Conservation (phyloP, 1,140 invertebrate genomes). For the Procambarus virginalis region DNA sequence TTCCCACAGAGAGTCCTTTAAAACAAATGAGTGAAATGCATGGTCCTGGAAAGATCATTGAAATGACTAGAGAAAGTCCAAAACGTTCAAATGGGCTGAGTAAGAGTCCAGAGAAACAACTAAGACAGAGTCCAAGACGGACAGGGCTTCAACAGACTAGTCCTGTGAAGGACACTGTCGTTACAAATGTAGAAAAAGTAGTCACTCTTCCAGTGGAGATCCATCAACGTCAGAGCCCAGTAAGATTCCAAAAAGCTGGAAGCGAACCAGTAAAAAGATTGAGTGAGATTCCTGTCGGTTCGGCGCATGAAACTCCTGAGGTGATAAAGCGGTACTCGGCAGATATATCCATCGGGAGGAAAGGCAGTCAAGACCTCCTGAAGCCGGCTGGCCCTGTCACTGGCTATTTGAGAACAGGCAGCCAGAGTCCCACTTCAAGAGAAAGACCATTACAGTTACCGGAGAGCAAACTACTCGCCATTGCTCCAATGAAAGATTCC, state of each 20-base stretch:
- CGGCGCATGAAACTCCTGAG: constrained; percentile 13
- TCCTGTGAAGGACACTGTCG: constrained; percentile 66
- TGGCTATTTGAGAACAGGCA: constrained; percentile 46
- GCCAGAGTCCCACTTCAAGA: constrained; percentile 51
- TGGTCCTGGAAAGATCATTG: constrained; percentile 7
- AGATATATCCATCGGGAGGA: not conserved
- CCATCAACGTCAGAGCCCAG: constrained; percentile 27
- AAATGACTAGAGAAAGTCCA: constrained; percentile 31
- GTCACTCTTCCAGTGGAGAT: constrained; percentile 33
- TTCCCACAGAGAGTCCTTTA: constrained; percentile 19
- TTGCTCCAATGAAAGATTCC: constrained; percentile 43
- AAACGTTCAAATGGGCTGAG: constrained; percentile 2
- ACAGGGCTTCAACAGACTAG: constrained; percentile 58
- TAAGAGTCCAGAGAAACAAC: constrained; percentile 49
- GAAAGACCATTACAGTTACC: constrained; percentile 51
- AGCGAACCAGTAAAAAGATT: constrained; percentile 23
- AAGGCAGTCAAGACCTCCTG: constrained; percentile 37
- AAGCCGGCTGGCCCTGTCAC: constrained; percentile 36
- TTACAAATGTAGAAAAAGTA: constrained; percentile 21
- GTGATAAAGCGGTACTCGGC: constrained; percentile 16
- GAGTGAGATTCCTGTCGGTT: constrained; percentile 30
- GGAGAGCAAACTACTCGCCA: constrained; percentile 47
- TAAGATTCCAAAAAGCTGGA: constrained; percentile 12
- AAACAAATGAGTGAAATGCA: constrained; percentile 42
- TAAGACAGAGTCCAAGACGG: constrained; percentile 30